Evolutionary conservation across 1,140 invertebrate genomes (phyloP), one percentile per base, ranked within the genome.

Genomic region (Venustaconcha ellipsiformis): DNA sequence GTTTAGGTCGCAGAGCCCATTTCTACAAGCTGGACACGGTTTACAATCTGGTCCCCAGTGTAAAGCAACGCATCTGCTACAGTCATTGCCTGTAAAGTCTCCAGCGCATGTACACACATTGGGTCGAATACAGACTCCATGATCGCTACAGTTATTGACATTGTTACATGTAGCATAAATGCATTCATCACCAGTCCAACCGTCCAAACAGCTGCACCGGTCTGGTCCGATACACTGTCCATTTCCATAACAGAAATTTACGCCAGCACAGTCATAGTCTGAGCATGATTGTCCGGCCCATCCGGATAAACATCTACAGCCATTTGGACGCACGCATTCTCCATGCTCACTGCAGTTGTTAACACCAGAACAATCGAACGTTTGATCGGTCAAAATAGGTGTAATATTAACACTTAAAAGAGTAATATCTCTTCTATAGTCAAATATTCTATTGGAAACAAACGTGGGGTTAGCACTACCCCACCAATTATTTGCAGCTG

Each of bases 111-210:
- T n/a, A 57, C 81, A 82, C n/a, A 63, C 74, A 55, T 82, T 68
- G 26, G 80, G 80, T 67, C 48, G 48, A 20, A 77, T 60, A 72
- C 78, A 82, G 48, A 79, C 63, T 17, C 80, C 80, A 65, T 70
- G 57, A 18, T 69, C 72, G 18, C 71, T 71, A 62, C 80, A 82
- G 71, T 79, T 71, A 55, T 66, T 76, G 1, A 76, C 70, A 17
- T 77, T 58, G 20, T 23, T 66, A 65, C 66, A 82, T 1, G 69
- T 77, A 57, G 68, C 74, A 26, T 23, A n/a, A 2, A 57, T 59
- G 60, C 67, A 76, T 6, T 56, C 55, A 26, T 23, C 13, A 1
- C 48, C 57, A n/a, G 56, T 63, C 26, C 59, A 76, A n/a, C 67
- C 60, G 17, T 14, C 14, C 30, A 26, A 48, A 72, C 68, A 72